These are phyloP conservation scores for Climacteris rufus DNA, from an alignment of 2,113 vertebrate species.

Conservation along the genomic window DNA sequence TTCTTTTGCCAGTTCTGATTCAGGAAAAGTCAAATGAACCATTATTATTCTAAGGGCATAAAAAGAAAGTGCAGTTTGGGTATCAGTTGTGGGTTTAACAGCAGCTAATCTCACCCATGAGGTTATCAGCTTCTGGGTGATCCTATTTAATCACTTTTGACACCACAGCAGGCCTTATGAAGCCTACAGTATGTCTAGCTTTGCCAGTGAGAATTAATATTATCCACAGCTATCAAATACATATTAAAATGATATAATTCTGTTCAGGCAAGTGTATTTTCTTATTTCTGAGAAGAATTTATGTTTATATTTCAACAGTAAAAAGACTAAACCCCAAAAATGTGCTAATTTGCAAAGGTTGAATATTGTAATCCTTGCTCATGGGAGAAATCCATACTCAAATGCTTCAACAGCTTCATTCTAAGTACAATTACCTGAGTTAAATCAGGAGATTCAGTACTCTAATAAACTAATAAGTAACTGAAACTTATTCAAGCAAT, in stretches of 20 bases:
- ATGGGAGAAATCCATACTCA: not conserved
- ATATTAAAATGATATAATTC: not conserved
- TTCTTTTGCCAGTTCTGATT: not conserved
- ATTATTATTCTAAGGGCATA: not conserved
- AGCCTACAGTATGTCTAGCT: not conserved
- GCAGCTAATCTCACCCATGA: conserved; percentile 3
- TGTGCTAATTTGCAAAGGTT: not conserved
- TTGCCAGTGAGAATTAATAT: not conserved
- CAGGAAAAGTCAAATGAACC: not conserved
- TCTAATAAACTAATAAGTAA: not conserved
- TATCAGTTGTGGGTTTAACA: conserved; percentile 22
- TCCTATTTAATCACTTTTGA: conserved; percentile 16
- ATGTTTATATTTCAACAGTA: not conserved
- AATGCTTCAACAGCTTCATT: not conserved
- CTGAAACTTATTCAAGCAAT: not conserved
- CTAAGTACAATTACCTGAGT: not conserved
- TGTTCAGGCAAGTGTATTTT: not conserved
- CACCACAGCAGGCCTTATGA: not conserved
- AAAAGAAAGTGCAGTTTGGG: not conserved
- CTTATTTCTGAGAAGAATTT: conserved; percentile 7
- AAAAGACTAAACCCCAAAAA: not conserved
- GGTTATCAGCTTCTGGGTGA: not conserved
- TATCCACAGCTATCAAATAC: not conserved
- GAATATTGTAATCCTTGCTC: not conserved
- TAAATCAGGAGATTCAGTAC: not conserved